Conservation (phyloP, 2,888 invertebrate genomes). For the Isoperla grammatica region DNA sequence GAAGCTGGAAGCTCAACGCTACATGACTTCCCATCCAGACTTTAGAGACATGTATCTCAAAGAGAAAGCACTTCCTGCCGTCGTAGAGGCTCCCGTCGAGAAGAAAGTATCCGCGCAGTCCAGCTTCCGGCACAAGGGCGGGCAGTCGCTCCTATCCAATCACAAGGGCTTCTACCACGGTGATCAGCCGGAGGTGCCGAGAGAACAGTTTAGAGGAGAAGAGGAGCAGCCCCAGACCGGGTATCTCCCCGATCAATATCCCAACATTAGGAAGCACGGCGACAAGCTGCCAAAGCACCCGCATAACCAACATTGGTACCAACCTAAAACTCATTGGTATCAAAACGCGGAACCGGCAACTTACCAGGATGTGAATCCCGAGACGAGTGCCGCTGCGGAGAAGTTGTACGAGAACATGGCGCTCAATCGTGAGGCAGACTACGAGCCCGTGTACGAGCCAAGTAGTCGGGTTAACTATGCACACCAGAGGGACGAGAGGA, state of each 20-base stretch:
- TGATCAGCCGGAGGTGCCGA: neutral
- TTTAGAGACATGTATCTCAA: conserved; percentile 34
- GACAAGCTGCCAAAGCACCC: conserved; percentile 8
- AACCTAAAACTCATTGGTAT: neutral
- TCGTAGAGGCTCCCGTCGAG: neutral
- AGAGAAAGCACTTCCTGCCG: neutral
- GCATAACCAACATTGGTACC: conserved; percentile 7
- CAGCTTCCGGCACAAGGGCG: conserved; percentile 24
- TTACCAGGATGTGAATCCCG: conserved; percentile 11
- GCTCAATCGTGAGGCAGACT: conserved; percentile 13
- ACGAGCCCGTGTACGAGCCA: conserved; percentile 21
- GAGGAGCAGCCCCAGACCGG: conserved; percentile 16
- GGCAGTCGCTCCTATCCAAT: neutral
- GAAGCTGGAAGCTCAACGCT: conserved; percentile 45
- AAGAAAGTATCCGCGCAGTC: neutral
- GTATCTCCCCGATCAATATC: conserved; percentile 17
- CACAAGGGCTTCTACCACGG: neutral
- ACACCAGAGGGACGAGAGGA: conserved; percentile 22
- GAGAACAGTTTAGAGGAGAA: conserved; percentile 15
- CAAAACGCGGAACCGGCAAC: neutral
- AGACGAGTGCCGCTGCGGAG: neutral
- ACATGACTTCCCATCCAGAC: conserved; percentile 43
- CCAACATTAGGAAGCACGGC: conserved; percentile 24
- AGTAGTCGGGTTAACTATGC: neutral
- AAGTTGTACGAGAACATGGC: neutral